phyloP scores from a whole-genome alignment of 2,888 invertebrate species.

The Crocallis elinguaria region DNA sequence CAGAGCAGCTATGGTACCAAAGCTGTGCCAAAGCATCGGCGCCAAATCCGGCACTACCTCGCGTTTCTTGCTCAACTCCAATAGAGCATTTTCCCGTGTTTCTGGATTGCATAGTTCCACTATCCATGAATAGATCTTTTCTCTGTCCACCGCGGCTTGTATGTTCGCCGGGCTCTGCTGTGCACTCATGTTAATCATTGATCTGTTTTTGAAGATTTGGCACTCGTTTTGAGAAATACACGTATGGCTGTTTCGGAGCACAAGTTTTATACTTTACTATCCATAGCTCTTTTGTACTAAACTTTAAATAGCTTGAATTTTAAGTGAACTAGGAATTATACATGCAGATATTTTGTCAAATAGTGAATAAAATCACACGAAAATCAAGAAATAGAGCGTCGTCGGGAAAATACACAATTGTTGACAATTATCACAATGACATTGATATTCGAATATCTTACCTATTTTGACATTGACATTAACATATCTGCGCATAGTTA shows the following conservation, averaged over 20 bases:
- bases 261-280: slow-evolving; percentile 43
- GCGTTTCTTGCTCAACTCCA: slow-evolving; percentile 93
- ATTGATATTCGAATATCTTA: too few relatives aligned
- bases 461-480: too few relatives aligned
- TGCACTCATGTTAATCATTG: slow-evolving; percentile 87
- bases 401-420: not conserved
- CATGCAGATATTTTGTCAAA: not conserved
- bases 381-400: not conserved
- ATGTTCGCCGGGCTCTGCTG: slow-evolving; percentile 91
- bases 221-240: slow-evolving; percentile 47
- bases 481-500: too few relatives aligned
- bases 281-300: slow-evolving; percentile 18
- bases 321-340: not conserved
- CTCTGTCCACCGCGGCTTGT: slow-evolving; percentile 90
- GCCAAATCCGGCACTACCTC: slow-evolving; percentile 97
- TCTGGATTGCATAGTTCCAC: slow-evolving; percentile 96
- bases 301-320: not conserved
- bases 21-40: slow-evolving; percentile 99
- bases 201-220: slow-evolving; percentile 43
- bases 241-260: slow-evolving; percentile 41
- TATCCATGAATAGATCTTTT: slow-evolving; percentile 97
- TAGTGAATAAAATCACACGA: not conserved
- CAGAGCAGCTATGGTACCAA: slow-evolving; percentile 98
- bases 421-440: not conserved
- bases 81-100: slow-evolving; percentile 97